Evolutionary conservation across 2,888 invertebrate genomes (phyloP), one percentile per base, ranked within the genome.

Genomic region (Eucriotettix oculatus): DNA sequence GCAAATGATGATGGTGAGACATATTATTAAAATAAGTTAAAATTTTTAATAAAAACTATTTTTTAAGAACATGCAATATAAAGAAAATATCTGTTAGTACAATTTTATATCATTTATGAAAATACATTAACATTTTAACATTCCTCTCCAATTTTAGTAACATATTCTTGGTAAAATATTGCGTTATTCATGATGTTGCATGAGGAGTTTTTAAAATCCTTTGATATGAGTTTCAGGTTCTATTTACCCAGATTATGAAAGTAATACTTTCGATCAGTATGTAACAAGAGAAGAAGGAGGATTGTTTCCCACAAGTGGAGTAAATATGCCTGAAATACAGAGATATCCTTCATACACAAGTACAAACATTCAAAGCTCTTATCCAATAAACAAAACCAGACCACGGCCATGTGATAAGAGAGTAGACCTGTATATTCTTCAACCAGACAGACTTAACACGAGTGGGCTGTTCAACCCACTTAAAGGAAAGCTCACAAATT

Each of bases 401-500:
- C 73, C 73, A 11, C 77, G 90, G 43, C 85, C 89, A 0, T 94
- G 94, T 71, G 92, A 92, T 73, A 85, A 91, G 66, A 87, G 87
- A 71, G 89, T 90, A 0, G 90, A 92, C 71, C 81, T 94, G 43
- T 94, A 90, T 73, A 84, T 87, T 62, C 73, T 91, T 52, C 90
- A 91, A 72, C 88, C 90, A 0, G 85, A 88, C 41, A 77, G 88
- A 65, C 79, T 91, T 52, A 90, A 85, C 68, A 87, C 82, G 58
- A 85, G 83, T 66, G 85, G 85, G 9, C 80, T 86, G 67, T 88
- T 85, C 65, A 90, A 89, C 74, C 91, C 90, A 42, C 77, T 90
- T 3, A 92, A 91, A 75, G 92, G 90, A 60, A 91, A 90, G 74
- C 77, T 90, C 54, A 91, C 90, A 52, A 92, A 90, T 72, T 92